A percentile compares a stretch with the other conserved stretches of the same genome.
phyloP scores from a whole-genome alignment of 2,888 invertebrate genomes.

The Calliopum simillimum region DNA sequence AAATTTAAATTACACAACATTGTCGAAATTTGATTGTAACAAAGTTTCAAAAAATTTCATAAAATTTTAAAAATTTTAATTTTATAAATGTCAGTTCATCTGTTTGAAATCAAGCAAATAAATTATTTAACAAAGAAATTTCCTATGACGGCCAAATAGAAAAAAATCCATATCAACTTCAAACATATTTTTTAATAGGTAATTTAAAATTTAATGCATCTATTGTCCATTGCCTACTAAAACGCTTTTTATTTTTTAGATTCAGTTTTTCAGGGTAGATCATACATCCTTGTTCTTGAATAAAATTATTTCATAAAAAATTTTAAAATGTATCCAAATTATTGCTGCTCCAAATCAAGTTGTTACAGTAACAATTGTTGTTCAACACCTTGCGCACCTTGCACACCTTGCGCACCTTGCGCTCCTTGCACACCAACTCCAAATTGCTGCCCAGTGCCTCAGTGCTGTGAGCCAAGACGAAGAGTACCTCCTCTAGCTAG shows the following conservation, averaged over 20 bases:
- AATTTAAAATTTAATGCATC: too few relatives aligned
- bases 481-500: too few relatives aligned
- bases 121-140: too few relatives aligned
- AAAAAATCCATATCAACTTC: too few relatives aligned
- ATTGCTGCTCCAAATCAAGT: background rate
- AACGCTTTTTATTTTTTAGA: background rate
- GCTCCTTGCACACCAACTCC: background rate
- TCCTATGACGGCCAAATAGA: too few relatives aligned
- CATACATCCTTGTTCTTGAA: background rate
- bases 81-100: too few relatives aligned
- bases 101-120: background rate
- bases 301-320: conserved; percentile 3
- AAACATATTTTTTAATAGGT: too few relatives aligned
- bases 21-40: too few relatives aligned
- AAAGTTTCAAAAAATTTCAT: too few relatives aligned
- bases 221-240: too few relatives aligned
- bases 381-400: background rate
- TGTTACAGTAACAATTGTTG: background rate
- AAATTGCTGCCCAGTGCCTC: background rate
- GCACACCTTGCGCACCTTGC: background rate
- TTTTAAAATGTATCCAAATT: conserved; percentile 18
- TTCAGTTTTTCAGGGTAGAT: conserved; percentile 8
- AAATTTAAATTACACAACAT: too few relatives aligned
- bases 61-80: too few relatives aligned
- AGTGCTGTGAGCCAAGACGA: background rate